A percentile compares a stretch with the other conserved stretches of the same genome.
These are phyloP conservation scores for Pithys albifrons DNA, from an alignment of 2,113 vertebrate species.

Conservation along the genomic window DNA sequence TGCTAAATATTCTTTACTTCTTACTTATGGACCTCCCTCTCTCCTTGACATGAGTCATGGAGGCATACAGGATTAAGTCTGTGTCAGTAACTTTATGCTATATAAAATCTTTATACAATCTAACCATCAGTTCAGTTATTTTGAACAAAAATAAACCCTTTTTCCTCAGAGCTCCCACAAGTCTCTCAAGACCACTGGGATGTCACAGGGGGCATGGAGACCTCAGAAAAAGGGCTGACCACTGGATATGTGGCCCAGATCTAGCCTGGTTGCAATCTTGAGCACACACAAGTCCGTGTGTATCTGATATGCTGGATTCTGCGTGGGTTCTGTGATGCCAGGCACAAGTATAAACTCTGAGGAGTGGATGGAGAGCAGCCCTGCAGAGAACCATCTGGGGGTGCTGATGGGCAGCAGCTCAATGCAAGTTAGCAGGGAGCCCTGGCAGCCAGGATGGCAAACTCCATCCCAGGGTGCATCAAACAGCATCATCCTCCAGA, in stretches of 20 bases:
- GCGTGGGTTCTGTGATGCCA: not conserved
- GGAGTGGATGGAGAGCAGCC: not conserved
- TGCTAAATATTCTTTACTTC: not conserved
- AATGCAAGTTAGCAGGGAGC: not conserved
- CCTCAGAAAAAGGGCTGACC: not conserved
- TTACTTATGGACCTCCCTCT: not conserved
- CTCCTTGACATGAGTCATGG: not conserved
- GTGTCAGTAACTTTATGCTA: not conserved
- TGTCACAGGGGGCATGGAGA: not conserved
- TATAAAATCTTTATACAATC: not conserved
- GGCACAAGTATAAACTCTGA: not conserved
- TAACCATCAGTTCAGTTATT: not conserved
- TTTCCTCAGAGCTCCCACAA: not conserved
- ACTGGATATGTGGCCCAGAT: not conserved
- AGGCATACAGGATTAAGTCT: accelerated
- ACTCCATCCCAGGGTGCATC: no score
- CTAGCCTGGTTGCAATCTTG: not conserved
- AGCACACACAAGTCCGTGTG: accelerated
- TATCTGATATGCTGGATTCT: not conserved
- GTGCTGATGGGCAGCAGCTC: not conserved
- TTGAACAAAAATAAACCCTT: not conserved
- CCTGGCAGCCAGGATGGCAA: not conserved
- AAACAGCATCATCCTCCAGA: not conserved
- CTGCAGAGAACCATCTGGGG: not conserved
- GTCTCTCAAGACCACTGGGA: not conserved